Evolutionary conservation across 2,888 invertebrate species (phyloP), one percentile per base, ranked within the genome.

Genomic region (Scaptomyza flava): DNA sequence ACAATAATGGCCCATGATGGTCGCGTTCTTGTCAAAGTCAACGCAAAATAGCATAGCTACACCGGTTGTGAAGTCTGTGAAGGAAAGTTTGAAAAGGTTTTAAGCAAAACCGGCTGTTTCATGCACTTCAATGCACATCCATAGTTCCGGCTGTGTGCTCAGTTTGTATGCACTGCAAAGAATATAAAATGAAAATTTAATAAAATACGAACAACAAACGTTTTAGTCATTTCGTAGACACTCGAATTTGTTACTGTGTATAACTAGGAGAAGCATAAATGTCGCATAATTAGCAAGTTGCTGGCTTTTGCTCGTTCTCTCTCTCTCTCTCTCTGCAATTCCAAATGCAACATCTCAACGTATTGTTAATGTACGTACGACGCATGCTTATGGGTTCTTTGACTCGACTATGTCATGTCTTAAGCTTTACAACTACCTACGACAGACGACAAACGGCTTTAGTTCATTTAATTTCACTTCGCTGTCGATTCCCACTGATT

Each of bases 11-110:
- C 64, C 69, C 65, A 68, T 79, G 79, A 79, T 79, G 88, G 81
- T 75, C 80, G 86, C 82, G 85, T 87, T 85, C 86, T 81, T 81
- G 87, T 87, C 81, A 81, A 87, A 81, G 72, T 84, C 84, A 74
- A 86, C 75, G 63, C 63, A 72, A 85, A 71, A 73, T 72, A 71
- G 60, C 77, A 80, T 27, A 70, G 64, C n/a, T 50, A 62, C 71
- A 56, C 46, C 27, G 17, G 14, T 43, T 41, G 8, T n/a, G 17
- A 2, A 3, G 36, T 11, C 3, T 6, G n/a, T 27, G 9, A 60
- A 60, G 43, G 47, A 36, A 31, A 56, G 60, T 36, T 38, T 38
- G 45, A 30, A 48, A 23, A 34, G 46, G 71, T 56, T 54, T 54
- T 52, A 61, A 63, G 51, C 41, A 41, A 41, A 50, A 61, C 63